Percentiles rank a stretch among this genome's conserved stretches.
phyloP scores from a whole-genome alignment of 2,113 vertebrate genomes.

The Silurus asotus region DNA sequence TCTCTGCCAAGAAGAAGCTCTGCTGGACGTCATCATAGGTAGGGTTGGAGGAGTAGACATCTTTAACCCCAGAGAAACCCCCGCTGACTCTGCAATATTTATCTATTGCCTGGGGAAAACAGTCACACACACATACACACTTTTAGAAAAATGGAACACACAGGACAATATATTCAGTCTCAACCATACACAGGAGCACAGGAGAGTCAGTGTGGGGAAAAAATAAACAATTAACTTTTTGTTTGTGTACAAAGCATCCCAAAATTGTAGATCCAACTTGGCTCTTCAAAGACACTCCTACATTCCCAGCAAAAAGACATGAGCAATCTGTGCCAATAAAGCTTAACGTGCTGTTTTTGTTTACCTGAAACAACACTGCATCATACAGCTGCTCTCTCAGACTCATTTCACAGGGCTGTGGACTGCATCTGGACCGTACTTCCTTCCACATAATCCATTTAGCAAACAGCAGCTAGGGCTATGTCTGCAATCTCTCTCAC shows the following conservation, averaged over 20 bases:
- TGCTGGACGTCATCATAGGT: conserved; percentile 96
- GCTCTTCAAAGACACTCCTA: background rate
- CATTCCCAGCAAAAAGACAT: background rate
- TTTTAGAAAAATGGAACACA: background rate
- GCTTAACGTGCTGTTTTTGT: conserved; percentile 26
- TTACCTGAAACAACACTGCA: conserved; percentile 23
- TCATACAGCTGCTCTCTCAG: conserved; percentile 38
- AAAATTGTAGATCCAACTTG: background rate
- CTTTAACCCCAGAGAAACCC: conserved; percentile 96
- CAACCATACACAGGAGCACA: background rate
- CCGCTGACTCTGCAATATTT: conserved; percentile 94
- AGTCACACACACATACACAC: background rate
- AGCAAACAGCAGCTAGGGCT: conserved; percentile 9
- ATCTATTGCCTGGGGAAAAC: conserved; percentile 86
- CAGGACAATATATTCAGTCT: background rate
- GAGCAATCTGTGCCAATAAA: conserved; percentile 41
- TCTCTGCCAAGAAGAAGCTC: conserved; percentile 98
- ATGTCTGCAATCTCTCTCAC: background rate
- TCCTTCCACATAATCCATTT: conserved; percentile 20
- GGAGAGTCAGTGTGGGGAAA: background rate
- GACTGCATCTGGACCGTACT: conserved; percentile 19
- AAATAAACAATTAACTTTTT: background rate
- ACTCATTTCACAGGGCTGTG: conserved; percentile 32
- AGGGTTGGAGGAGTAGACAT: conserved; percentile 92
- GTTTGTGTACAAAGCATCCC: background rate